Conservation (phyloP, 2,888 invertebrate genomes). For the Conomelus anceps region DNA sequence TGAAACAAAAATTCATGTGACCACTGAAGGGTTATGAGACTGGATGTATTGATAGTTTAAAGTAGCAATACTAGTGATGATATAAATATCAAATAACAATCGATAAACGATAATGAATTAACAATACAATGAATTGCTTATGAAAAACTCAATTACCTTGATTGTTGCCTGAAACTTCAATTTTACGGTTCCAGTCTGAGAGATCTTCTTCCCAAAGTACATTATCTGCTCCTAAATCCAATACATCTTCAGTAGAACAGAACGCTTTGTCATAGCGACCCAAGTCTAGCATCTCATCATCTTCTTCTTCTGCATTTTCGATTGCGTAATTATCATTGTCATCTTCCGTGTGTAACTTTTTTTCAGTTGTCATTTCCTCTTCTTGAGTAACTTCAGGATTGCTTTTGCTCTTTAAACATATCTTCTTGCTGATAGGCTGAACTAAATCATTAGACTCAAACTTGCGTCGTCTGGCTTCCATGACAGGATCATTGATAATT, state of each 20-base stretch:
- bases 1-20: too few relatives aligned
- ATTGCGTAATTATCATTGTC: background rate
- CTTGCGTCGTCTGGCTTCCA: constrained; percentile 2
- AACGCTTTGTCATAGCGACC: background rate
- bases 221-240: background rate
- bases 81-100: too few relatives aligned
- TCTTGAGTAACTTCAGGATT: background rate
- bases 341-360: too few relatives aligned
- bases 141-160: too few relatives aligned
- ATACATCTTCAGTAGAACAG: constrained; percentile 1
- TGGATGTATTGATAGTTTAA: too few relatives aligned
- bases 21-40: too few relatives aligned
- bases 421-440: background rate
- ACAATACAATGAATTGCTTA: background rate
- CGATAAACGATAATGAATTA: too few relatives aligned
- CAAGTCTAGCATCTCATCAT: background rate
- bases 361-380: background rate
- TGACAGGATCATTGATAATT: background rate
- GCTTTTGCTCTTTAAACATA: background rate
- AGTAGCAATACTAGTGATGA: too few relatives aligned
- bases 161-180: background rate
- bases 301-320: background rate
- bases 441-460: background rate
- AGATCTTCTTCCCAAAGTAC: background rate
- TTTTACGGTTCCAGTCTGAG: background rate